Percentiles rank a stretch among this genome's conserved stretches.
phyloP scores from a whole-genome alignment of 2,888 invertebrate genomes.

The Sisyra terminalis region DNA sequence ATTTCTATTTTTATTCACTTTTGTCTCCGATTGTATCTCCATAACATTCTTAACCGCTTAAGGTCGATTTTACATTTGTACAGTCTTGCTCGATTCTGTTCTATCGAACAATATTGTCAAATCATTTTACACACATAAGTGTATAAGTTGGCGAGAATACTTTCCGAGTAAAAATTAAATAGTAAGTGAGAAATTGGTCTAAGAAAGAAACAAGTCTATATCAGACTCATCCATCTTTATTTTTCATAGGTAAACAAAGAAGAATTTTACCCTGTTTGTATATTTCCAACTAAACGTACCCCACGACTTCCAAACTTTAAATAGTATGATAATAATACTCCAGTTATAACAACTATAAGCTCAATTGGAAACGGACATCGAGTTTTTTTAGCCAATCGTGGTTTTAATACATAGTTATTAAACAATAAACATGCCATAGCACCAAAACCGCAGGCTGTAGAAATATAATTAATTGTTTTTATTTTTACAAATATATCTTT shows the following conservation, averaged over 20 bases:
- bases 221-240: no score
- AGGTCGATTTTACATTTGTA: no score
- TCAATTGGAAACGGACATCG: slow-evolving; percentile 72
- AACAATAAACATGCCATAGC: slow-evolving; percentile 45
- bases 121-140: no score
- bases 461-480: slow-evolving; percentile 42
- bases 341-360: slow-evolving; percentile 54
- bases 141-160: no score
- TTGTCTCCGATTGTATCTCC: no score
- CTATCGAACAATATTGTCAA: no score
- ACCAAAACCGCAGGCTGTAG: slow-evolving; percentile 47
- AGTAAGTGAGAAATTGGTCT: no score
- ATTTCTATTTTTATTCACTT: no score
- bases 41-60: no score
- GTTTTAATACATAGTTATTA: slow-evolving; percentile 63
- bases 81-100: no score
- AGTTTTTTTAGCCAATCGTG: slow-evolving; percentile 42
- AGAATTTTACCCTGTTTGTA: slow-evolving; percentile 62
- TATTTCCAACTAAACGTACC: slow-evolving; percentile 52
- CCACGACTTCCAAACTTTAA: slow-evolving; percentile 39
- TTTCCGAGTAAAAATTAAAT: no score
- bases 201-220: no score
- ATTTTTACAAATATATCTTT: slow-evolving; percentile 32
- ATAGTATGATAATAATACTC: slow-evolving; percentile 50
- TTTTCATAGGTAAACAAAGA: slow-evolving; percentile 48